A percentile compares a stretch with the other conserved stretches of the same genome.
phyloP scores from a whole-genome alignment of 1,140 invertebrate genomes.

The Venturia canescens region DNA sequence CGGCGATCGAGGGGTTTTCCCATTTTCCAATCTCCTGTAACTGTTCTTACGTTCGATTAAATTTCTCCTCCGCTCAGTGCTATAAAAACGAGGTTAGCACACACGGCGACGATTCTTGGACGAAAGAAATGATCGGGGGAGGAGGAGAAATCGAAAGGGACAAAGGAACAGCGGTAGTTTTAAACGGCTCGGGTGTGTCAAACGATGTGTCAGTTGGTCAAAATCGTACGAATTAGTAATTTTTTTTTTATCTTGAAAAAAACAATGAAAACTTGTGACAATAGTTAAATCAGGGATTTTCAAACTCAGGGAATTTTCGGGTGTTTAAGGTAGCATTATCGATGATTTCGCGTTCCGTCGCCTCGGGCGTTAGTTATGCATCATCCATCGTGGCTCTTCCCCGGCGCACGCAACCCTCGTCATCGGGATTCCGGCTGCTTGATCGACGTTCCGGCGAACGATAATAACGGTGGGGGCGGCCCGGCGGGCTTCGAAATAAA shows the following conservation, averaged over 20 bases:
- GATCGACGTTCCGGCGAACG: not conserved
- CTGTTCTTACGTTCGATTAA: too few relatives aligned
- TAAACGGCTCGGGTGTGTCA: constrained; percentile 24
- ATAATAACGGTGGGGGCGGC: not conserved
- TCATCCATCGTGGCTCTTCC: constrained; percentile 33
- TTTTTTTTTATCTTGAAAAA: constrained; percentile 11
- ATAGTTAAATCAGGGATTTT: too few relatives aligned
- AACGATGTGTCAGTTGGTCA: constrained; percentile 16
- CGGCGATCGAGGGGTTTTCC: too few relatives aligned
- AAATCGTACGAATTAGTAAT: constrained; percentile 16
- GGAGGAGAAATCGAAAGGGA: not conserved
- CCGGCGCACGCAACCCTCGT: not conserved
- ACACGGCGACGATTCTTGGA: too few relatives aligned
- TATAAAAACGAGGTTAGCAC: too few relatives aligned
- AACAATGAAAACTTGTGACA: not conserved
- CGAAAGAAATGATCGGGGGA: too few relatives aligned
- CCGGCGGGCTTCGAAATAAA: constrained; percentile 10
- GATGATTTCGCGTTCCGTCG: not conserved
- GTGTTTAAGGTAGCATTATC: not conserved
- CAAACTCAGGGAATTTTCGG: not conserved
- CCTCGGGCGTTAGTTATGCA: not conserved
- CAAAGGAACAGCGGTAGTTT: not conserved
- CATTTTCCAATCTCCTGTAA: too few relatives aligned
- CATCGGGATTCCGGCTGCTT: not conserved
- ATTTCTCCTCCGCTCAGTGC: too few relatives aligned